Evolutionary conservation across 2,888 invertebrate species (phyloP), one percentile per base, ranked within the genome.

Genomic region (Tridacna gigas): DNA sequence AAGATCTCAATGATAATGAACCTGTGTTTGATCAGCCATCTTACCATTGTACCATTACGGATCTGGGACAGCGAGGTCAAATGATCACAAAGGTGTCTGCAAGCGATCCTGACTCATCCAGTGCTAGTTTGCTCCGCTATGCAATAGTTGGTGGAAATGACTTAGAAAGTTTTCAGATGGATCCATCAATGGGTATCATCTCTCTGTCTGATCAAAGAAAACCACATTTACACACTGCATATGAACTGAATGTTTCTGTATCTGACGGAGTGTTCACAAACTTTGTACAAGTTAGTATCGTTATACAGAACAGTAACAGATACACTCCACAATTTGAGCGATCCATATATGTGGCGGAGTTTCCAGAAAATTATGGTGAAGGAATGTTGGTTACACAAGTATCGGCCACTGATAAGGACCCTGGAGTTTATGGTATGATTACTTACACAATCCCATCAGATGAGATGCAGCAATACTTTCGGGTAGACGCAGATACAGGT

Each of bases 261-360:
- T 97, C 98, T 79, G 99, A 99, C 95, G 99, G 99, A 51, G 98
- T 99, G 60, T 98, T 98, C 95, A 98, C 98, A 12, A 97, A 97
- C 88, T 98, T 97, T 95, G 97, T 98, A 0, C 90, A 94, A 60
- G 94, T 96, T 13, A 89, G 89, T n/a, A 88, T 94, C 26, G 86
- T 80, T 15, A 92, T 94, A 28, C 84, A 89, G 20, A 91, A 89
- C 80, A 91, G 97, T 84, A 98, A 98, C 95, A 96, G 96, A 89
- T 96, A 97, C 94, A 96, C 97, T 89, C 98, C 98, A 15, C 96
- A 96, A 86, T 98, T 99, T 95, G 96, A 96, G 22, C 97, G 97
- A 93, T 95, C 96, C 0, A 96, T 97, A 82, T 97, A 98, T 94
- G 97, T 98, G 93, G 97, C 97, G 11, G 96, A 92, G 82, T 96